Evolutionary conservation across 2,113 vertebrate genomes (phyloP), one percentile per base, ranked within the genome.

Genomic region (Saccopteryx bilineata): DNA sequence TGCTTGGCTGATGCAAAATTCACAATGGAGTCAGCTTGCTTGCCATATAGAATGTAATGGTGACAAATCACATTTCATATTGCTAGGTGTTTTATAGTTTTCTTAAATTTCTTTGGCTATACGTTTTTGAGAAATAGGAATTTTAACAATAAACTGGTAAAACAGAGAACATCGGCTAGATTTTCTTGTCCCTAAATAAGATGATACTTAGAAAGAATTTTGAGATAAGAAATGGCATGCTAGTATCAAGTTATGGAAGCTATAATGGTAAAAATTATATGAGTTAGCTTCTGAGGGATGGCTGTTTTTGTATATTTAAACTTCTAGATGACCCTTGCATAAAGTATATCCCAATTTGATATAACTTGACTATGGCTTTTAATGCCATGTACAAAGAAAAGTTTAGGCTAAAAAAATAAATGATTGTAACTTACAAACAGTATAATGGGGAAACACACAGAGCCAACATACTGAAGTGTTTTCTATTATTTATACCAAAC

Each of bases 401-500:
- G 76, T 88, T 97, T 84, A 96, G 96, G 97, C 93, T 82, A 91
- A 97, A 98, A 94, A 98, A 94, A 94, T 93, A 81, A 95, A 86
- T 95, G 97, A 98, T 98, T 98, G 95, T 94, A 93, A 97, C 96
- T 96, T 98, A 95, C 97, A 96, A 96, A 97, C 93, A 82, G 90
- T 96, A 91, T 98, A 97, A 96, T 97, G 90, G 97, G 95, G 96
- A 98, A 96, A 87, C 96, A 96, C 76, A 98, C 92, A 97, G 91
- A 95, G 87, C 94, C 92, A 76, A 96, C 95, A 97, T 97, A 93
- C 87, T 97, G 90, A 97, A 98, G 96, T 83, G 91, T 97, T 98
- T 98, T 83, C 72, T 97, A 21, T 97, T 97, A 98, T 98, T 98
- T 98, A 96, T 98, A 94, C 92, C 92, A 92, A 95, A 97, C 82